A percentile compares a stretch with the other conserved stretches of the same genome.
These are phyloP conservation scores for Neolamprologus caudopunctatus DNA, from an alignment of 2,113 vertebrate species.

Conservation along the genomic window DNA sequence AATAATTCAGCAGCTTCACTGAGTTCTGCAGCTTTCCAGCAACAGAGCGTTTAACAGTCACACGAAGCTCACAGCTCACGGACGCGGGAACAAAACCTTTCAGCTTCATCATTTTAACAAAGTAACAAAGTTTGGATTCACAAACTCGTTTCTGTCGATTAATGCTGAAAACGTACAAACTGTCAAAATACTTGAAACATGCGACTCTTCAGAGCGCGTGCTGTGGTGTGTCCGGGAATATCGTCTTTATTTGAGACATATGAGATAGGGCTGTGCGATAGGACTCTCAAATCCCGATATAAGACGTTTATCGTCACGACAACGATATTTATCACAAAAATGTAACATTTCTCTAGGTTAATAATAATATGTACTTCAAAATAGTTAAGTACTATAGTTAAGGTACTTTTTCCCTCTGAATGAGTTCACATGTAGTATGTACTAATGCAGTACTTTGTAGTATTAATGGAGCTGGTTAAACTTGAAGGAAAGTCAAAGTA, in stretches of 20 bases:
- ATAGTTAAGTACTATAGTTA: neutral
- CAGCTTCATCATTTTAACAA: neutral
- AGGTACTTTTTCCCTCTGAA: neutral
- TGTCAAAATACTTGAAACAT: neutral
- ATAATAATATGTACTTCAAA: neutral
- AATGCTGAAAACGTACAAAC: neutral
- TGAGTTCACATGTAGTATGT: neutral
- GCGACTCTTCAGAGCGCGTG: accelerated
- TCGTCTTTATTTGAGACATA: neutral
- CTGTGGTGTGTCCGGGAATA: accelerated
- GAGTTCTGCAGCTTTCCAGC: neutral
- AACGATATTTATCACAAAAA: accelerated
- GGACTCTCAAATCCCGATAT: neutral
- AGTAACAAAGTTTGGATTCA: neutral
- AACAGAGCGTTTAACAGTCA: neutral
- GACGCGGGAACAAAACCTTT: neutral
- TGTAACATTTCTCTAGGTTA: neutral
- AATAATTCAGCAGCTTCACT: neutral
- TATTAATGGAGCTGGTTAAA: neutral
- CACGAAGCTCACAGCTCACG: neutral
- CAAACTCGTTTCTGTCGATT: neutral
- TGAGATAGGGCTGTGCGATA: neutral
- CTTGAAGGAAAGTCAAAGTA: neutral
- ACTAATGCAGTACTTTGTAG: neutral
- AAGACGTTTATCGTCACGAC: neutral